Base-by-base conservation (phyloP, 2,888 invertebrate species). In the Prenolepis imparis region DNA sequence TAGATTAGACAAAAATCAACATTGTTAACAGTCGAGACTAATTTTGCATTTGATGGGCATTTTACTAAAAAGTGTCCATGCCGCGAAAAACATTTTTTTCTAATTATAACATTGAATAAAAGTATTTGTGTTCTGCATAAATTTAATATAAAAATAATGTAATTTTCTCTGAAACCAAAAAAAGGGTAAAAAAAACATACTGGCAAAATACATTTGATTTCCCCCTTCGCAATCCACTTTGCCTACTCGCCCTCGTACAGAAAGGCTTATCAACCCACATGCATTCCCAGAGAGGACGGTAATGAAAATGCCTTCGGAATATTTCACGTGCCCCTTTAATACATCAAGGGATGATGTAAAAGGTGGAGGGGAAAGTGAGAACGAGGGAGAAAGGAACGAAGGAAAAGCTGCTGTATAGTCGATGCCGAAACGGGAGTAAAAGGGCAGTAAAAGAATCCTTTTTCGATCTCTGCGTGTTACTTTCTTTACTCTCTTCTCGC, bases 281-380 rank as follows among this genome's bases (percentile, higher is more conserved):
- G 84, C 84, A 85, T 83, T 86, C 83, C 55, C 36, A 32, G 36
- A 72, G 83, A 83, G 82, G 48, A 81, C 67, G 84, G 59, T 86
- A 88, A 88, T 87, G 85, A 87, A 88, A 88, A 89, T 88, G 84
- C 85, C 80, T 86, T 52, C 52, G 68, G 75, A 85, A 89, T 88
- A 88, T 84, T 87, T 88, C 77, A 78, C 64, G 83, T 80, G 82
- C 52, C 73, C 81, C 84, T 84, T 88, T 86, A 86, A 84, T 86
- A 83, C 73, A 86, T 80, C 80, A 85, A 85, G 84, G 70, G 66
- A 57, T 18, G 28, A 9, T 0, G 44, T 21, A 52, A 44, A 52
- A n/a, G 39, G 67, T 72, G 41, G 57, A 28, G 66, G 72, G 72
- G 57, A 28, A 52, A 52, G 70, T 36, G 61, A 84, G 57, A 66